Base-by-base conservation (phyloP, 2,797 vertebrate species). In the Phrynocephalus guinanensis region DNA sequence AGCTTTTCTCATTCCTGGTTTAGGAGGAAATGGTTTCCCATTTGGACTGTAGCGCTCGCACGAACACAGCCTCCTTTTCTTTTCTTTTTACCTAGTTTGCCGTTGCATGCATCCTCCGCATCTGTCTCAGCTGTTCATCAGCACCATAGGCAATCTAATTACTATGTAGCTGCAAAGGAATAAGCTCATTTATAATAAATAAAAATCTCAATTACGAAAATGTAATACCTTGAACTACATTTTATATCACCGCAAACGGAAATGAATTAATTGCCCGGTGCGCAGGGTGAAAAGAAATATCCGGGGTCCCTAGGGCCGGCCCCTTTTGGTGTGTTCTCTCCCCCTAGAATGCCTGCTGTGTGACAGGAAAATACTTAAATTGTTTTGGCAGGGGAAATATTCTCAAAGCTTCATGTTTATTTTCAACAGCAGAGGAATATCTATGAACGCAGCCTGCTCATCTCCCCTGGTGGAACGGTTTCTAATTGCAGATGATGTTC, bases 241-340 rank as follows among this genome's bases (percentile, higher is more conserved):
- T 95, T 94, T 94, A 94, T 93, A 88, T 89, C 70, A 63, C 87
- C 93, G 92, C 86, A 92, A 94, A 93, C 92, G 89, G 90, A 96
- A 96, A 96, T 96, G 95, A 96, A 97, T 97, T 97, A 96, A 96
- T 97, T 96, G 96, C 87, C 92, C 93, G 73, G 81, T 94, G 94
- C 92, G 52, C 84, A 92, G 92, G 67, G 38, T 5, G 63, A 26
- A 11, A 44, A 30, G 13, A 89, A 85, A 67, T 89, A 94, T 95
- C 92, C 85, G 89, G 94, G 92, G 94, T 82, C 94, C 94, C 91
- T 0, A 4, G 72, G 63, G 68, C 90, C 13, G 3, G 91, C 92
- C 71, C 85, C 48, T 68, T 81, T 86, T 82, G 30, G 85, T 66
- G 2, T 56, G 85, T 89, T 93, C 85, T 90, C 81, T 93, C 88